phyloP scores from a whole-genome alignment of 2,797 vertebrate genomes.

The Acipenser ruthenus region DNA sequence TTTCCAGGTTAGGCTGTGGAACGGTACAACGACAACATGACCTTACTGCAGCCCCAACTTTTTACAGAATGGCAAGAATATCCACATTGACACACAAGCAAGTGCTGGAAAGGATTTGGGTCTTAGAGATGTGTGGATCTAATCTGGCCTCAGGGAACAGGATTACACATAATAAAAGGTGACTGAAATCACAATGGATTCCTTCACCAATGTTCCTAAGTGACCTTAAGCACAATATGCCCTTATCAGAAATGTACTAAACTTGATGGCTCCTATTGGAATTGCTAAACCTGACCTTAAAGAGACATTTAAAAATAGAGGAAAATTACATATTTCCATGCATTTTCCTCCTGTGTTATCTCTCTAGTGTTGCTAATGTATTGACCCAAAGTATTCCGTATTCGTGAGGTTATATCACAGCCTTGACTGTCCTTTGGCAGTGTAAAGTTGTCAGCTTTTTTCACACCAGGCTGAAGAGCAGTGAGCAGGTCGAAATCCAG shows the following conservation, averaged over 20 bases:
- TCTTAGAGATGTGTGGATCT: neutral
- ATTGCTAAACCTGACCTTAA: constrained; percentile 2
- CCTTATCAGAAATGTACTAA: constrained; percentile 25
- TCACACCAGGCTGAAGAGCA: too few relatives aligned
- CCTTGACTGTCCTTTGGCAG: too few relatives aligned
- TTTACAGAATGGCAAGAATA: too few relatives aligned
- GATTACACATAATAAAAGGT: constrained; percentile 14
- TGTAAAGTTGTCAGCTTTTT: too few relatives aligned
- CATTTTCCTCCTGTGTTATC: neutral
- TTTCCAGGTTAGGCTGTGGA: too few relatives aligned
- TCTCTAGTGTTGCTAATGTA: neutral
- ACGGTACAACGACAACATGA: too few relatives aligned
- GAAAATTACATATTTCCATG: neutral
- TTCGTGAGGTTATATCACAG: neutral
- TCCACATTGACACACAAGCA: neutral
- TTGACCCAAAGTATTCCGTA: neutral
- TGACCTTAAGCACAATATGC: constrained; percentile 21
- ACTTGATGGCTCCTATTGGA: constrained; percentile 25
- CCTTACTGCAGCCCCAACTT: too few relatives aligned
- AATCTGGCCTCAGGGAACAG: neutral
- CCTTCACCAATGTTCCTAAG: neutral
- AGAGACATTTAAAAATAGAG: neutral
- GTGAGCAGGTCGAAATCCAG: too few relatives aligned
- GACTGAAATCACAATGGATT: constrained; percentile 24
- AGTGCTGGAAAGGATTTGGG: neutral